These are phyloP conservation scores for Orthosia incerta DNA, from an alignment of 2,888 invertebrate genomes.

Conservation along the genomic window DNA sequence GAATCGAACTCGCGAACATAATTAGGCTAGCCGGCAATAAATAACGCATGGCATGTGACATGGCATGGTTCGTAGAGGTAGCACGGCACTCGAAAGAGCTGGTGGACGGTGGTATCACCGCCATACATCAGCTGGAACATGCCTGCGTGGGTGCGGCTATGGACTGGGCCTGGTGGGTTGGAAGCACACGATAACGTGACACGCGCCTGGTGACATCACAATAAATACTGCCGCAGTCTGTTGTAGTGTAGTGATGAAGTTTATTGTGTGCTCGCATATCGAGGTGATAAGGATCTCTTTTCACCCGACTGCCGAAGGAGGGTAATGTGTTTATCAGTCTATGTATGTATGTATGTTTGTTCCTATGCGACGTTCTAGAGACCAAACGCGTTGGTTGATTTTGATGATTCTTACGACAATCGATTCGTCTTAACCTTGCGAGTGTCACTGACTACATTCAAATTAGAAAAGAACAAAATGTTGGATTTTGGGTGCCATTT, in stretches of 20 bases:
- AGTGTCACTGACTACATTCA: no score
- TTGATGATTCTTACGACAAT: no score
- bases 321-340: no score
- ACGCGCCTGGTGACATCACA: constrained; percentile 17
- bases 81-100: not conserved
- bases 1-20: not conserved
- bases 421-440: no score
- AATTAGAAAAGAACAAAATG: no score
- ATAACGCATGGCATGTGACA: constrained; percentile 18
- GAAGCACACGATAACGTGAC: constrained; percentile 36
- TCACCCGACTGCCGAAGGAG: no score
- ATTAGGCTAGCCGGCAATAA: not conserved
- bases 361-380: no score
- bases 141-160: constrained; percentile 41
- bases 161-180: not conserved
- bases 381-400: no score
- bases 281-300: not conserved
- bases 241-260: constrained; percentile 1
- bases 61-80: not conserved
- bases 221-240: constrained; percentile 13
- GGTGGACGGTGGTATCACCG: constrained; percentile 27
- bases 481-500: no score
- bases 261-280: constrained; percentile 7
- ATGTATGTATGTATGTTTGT: no score
- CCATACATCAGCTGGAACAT: constrained; percentile 43